Evolutionary conservation across 2,797 vertebrate species (phyloP), one percentile per base, ranked within the genome.

Genomic region (Lateolabrax maculatus): DNA sequence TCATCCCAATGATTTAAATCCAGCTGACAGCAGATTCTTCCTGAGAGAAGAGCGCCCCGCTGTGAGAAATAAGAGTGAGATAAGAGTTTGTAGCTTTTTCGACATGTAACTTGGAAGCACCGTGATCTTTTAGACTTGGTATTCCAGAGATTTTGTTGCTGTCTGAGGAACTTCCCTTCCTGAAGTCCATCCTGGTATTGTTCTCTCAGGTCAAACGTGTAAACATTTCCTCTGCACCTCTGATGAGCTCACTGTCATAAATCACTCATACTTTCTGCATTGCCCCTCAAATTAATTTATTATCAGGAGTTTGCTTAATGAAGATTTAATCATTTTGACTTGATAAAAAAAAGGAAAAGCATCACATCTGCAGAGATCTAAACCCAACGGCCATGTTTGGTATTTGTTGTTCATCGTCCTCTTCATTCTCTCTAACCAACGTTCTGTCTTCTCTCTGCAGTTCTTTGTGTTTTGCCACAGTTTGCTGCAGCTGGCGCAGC

Each of bases 391-490:
- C 31, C 29, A 36, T 8, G 34, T 23, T 7, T 10, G 5, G 12
- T 43, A 23, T 18, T 39, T 0, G n/a, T 49, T n/a, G 18, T 7
- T 51, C 34, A 12, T 67, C 37, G 12, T 19, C 27, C 0, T 44
- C 39, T 55, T 57, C 12, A 57, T 9, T 13, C 43, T 49, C 5
- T 25, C 2, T 56, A 6, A 13, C 12, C 18, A 49, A 23, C 57
- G 15, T 7, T 23, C 44, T 15, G 4, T 21, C 55, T 39, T 3
- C 4, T 44, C 12, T 51, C 71, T n/a, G 36, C 93, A 99, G 98
- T 95, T 98, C 87, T 99, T 99, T 0, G 95, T 99, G 3, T 67
- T 97, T 6, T 99, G 98, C 78, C 98, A 99, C 7, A 96, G 97
- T 34, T 67, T 98, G 36, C 96, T 99, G 75, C 97, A 98, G 87